These are phyloP conservation scores for Neoaliturus tenellus DNA, from an alignment of 2,888 invertebrate genomes.

Conservation along the genomic window DNA sequence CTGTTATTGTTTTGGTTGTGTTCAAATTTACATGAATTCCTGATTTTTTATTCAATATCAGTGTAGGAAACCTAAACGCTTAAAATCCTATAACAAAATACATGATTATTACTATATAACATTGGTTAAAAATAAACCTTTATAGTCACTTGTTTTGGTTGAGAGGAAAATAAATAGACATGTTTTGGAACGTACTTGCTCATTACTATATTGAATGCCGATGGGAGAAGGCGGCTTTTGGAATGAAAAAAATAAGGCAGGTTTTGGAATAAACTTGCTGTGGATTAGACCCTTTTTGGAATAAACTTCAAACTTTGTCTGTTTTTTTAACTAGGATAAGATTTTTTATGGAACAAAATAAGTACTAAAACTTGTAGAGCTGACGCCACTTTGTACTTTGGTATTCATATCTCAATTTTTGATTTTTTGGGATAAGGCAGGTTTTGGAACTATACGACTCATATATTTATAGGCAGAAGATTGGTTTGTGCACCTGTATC, in stretches of 20 bases:
- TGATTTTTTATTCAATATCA: background rate
- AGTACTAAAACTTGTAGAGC: background rate
- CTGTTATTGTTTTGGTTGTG: no score
- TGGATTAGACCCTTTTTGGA: slow-evolving; percentile 23
- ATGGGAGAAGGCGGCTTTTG: background rate
- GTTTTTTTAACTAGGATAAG: background rate
- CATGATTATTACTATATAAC: background rate
- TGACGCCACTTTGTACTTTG: background rate
- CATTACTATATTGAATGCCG: no score
- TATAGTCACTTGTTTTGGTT: no score
- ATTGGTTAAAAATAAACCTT: background rate
- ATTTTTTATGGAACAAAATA: background rate
- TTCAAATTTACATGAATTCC: no score
- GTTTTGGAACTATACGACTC: background rate
- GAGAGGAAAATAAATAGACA: background rate
- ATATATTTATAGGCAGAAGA: no score
- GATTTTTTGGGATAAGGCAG: background rate
- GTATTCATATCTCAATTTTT: slow-evolving; percentile 19
- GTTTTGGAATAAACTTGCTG: slow-evolving; percentile 11
- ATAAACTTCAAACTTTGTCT: background rate
- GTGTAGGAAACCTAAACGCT: background rate
- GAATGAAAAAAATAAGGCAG: background rate
- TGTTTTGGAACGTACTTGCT: background rate
- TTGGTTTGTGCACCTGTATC: no score
- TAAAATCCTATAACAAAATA: background rate